Evolutionary conservation across 2,797 vertebrate species (phyloP), one percentile per base, ranked within the genome.

Genomic region (Sciurus carolinensis): DNA sequence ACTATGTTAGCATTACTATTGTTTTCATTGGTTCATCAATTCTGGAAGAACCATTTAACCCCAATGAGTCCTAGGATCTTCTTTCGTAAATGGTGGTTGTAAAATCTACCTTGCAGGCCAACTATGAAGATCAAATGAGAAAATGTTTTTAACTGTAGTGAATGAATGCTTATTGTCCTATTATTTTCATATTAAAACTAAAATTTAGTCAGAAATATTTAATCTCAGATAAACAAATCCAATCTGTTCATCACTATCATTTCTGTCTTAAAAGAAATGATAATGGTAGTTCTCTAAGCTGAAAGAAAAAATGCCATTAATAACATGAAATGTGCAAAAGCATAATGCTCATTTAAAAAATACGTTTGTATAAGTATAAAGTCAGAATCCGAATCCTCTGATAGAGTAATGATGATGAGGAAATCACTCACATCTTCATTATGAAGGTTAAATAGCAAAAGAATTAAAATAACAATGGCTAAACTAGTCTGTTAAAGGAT

Each of bases 121-220:
- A 18, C 24, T 92, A 39, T 44, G 44, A 90, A 92, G 18, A 75
- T 1, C 17, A 82, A 71, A 26, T 71, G n/a, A 86, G 69, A 85
- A 69, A 85, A 42, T 76, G 9, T 59, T 91, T 80, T 90, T 33
- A 66, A 88, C 3, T 79, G 28, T 24, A 83, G 44, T 1, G 36
- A 24, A 85, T 26, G 54, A 57, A 17, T 76, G 9, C n/a, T 80
- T 87, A 92, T 79, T 73, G 14, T 88, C 81, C 2, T 67, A n/a
- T 62, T 66, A 44, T 57, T 42, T 85, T 73, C 93, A 59, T 89
- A 42, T 94, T 88, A 69, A 88, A 94, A 54, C 4, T 85, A 75
- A 72, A 91, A 84, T 75, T 88, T 36, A 69, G 36, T 88, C 4
- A 67, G n/a, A 64, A 91, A 36, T n/a, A 15, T 57, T 72, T 50